Percentiles rank a stretch among this genome's conserved stretches.
Conservation (phyloP, 2,113 vertebrate genomes). For the Kryptolebias marmoratus region DNA sequence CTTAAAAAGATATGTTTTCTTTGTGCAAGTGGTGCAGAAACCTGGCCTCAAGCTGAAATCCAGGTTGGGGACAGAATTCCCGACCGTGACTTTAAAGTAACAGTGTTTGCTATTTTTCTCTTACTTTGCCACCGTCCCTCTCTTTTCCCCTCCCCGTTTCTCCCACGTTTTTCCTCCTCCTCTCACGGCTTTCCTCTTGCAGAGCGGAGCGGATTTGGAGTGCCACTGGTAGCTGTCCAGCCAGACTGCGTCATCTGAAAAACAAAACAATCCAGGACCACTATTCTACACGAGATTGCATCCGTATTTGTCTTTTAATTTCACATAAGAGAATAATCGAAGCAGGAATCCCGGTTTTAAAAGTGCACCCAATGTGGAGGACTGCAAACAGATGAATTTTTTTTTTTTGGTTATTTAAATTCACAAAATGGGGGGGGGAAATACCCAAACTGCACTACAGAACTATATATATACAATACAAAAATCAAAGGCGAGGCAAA, state of each 20-base stretch:
- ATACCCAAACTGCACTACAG: constrained; percentile 54
- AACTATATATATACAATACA: constrained; percentile 17
- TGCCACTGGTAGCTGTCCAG: constrained; percentile 93
- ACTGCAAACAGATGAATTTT: constrained; percentile 59
- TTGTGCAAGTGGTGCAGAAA: constrained; percentile 18
- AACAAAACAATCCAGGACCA: constrained; percentile 78
- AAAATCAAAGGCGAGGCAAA: constrained; percentile 32
- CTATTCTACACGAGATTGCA: constrained; percentile 85
- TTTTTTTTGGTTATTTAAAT: constrained; percentile 71
- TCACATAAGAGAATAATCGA: constrained; percentile 78
- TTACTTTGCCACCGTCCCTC: neutral
- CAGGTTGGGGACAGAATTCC: constrained; percentile 2
- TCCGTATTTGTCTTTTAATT: constrained; percentile 82
- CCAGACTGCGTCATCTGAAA: constrained; percentile 79
- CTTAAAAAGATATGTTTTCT: neutral
- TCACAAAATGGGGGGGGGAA: constrained; percentile 72
- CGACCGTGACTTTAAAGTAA: constrained; percentile 19
- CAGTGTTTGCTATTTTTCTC: neutral
- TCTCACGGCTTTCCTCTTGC: constrained; percentile 73
- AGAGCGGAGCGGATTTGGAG: constrained; percentile 95
- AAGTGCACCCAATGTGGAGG: constrained; percentile 63
- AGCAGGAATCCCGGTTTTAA: constrained; percentile 53
- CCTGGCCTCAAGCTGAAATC: constrained; percentile 21
- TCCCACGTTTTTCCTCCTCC: neutral
- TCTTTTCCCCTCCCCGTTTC: neutral